phyloP scores from a whole-genome alignment of 2,888 invertebrate species.

The Lasioglossum malachurum region DNA sequence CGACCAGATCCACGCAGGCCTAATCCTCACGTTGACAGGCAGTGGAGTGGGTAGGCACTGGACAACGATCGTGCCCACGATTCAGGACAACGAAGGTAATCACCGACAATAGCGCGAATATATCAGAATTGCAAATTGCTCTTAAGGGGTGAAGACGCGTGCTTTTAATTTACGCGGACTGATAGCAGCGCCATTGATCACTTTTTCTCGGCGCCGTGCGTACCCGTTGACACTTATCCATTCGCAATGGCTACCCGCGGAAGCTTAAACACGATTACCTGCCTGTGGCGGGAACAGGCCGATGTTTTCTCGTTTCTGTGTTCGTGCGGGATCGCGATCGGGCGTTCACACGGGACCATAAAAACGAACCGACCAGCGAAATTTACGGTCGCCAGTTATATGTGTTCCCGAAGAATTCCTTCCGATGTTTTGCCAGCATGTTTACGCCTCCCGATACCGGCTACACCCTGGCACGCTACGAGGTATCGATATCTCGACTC shows the following conservation, averaged over 20 bases:
- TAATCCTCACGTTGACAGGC: too few species aligned
- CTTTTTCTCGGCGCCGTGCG: neutral
- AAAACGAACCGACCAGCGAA: slow-evolving; percentile 27
- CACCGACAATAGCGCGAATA: too few species aligned
- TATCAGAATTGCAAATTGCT: too few species aligned
- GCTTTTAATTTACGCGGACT: neutral
- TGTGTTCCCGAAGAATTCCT: slow-evolving; percentile 22
- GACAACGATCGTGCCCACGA: too few species aligned
- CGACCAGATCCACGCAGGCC: too few species aligned
- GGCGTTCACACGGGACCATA: slow-evolving; percentile 28
- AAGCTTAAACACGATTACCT: slow-evolving; percentile 41
- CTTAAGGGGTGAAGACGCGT: neutral
- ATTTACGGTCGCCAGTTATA: slow-evolving; percentile 27
- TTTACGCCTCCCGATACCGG: neutral
- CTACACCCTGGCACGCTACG: neutral
- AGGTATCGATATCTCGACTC: slow-evolving; percentile 13
- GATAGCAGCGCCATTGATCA: neutral
- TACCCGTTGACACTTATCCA: neutral
- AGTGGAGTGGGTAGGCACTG: too few species aligned
- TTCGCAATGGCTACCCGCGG: neutral
- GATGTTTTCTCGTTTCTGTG: slow-evolving; percentile 32
- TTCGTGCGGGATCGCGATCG: slow-evolving; percentile 8
- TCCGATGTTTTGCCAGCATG: slow-evolving; percentile 1
- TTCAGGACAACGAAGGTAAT: too few species aligned
- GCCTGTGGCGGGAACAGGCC: slow-evolving; percentile 16